Base-by-base conservation (phyloP, 2,797 vertebrate species). In the Hypotaenidia okinawae region DNA sequence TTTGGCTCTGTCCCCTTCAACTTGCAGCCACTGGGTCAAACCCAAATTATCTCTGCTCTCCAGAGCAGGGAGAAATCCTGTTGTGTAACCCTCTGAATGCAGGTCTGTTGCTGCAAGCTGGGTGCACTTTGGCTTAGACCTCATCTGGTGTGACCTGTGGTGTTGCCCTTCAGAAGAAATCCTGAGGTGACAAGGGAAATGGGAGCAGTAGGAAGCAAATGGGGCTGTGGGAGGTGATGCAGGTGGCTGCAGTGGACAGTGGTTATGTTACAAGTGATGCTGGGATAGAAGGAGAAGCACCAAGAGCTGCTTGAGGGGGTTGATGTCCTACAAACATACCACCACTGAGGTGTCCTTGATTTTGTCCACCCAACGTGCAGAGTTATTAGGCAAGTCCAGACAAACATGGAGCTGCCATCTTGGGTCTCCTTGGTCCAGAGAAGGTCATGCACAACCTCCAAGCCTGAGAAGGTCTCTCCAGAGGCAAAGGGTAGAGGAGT, bases 11-110 rank as follows among this genome's bases (percentile, higher is more conserved):
- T 72, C 89, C 68, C 49, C 43, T 68, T 73, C 73, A 24, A 32
- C 84, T 66, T 9, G 24, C 80, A 90, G 81, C 63, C 43, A 19
- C 37, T 13, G 75, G 62, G 79, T 89, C 49, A 58, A 64, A 33
- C 82, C 67, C 66, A 55, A 94, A 95, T 96, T 94, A 8, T 81
- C 85, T 49, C 43, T 82, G 94, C 85, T 97, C 85, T 55, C 16
- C 21, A 0, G 87, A 97, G 93, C 94, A 90, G 59, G 64, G 87
- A 91, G 90, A 49, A 75, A 76, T 90, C 85, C 87, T 66, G 27
- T 96, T 91, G 91, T 43, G 37, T 88, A 86, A 94, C 4, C 13
- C 19, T 33, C 32, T 39, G 62, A 59, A 49, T 69, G 66, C 1
- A 2, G 33, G 35, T 33, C 77, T 16, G 1, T 51, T 39, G 5